phyloP scores from a whole-genome alignment of 2,113 vertebrate genomes.

The Cygnus buccinator region DNA sequence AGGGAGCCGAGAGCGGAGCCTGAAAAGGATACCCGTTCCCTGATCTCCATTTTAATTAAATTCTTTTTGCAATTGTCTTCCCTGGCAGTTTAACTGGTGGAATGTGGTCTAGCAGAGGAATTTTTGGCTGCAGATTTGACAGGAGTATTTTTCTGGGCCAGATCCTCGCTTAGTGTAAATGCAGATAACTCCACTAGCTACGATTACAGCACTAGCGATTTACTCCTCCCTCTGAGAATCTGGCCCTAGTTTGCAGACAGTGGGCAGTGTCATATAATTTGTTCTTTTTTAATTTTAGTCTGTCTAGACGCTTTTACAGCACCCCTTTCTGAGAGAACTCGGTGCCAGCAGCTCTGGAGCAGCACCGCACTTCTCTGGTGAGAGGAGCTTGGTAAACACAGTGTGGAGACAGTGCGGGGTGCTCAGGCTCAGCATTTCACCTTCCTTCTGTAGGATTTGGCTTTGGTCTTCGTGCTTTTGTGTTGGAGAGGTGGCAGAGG shows the following conservation, averaged over 20 bases:
- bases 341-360: constrained; percentile 10
- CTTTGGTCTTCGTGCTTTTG: background rate
- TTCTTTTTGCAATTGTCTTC: constrained; percentile 53
- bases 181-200: constrained; percentile 15
- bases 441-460: background rate
- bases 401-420: background rate
- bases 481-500: background rate
- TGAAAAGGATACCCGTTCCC: constrained; percentile 25
- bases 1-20: background rate
- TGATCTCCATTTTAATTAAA: constrained; percentile 60
- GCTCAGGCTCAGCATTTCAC: background rate
- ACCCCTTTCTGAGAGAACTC: background rate
- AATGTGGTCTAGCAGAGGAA: constrained; percentile 35
- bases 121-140: constrained; percentile 41
- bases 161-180: constrained; percentile 42
- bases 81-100: constrained; percentile 31
- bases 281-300: constrained; percentile 60
- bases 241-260: constrained; percentile 33
- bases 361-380: background rate
- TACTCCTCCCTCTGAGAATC: constrained; percentile 29
- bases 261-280: constrained; percentile 44
- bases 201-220: background rate
- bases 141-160: constrained; percentile 47
- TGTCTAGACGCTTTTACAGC: constrained; percentile 53
- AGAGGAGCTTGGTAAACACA: background rate